Evolutionary conservation across 2,797 vertebrate genomes (phyloP).

Genomic region (Selene dorsalis): DNA sequence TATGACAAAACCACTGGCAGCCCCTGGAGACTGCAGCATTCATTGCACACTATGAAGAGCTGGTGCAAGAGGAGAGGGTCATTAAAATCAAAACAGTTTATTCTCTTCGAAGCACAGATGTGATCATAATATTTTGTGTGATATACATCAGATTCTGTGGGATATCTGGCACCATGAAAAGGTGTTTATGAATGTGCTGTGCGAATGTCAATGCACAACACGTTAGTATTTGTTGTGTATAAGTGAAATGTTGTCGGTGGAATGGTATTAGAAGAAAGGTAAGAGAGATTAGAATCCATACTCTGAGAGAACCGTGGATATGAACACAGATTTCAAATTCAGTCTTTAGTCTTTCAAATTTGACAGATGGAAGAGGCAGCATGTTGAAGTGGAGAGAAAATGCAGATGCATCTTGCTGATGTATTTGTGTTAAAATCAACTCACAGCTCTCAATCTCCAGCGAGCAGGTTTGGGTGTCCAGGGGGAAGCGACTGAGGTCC

Average conservation of each 20-base stretch:
- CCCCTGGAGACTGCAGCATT: background rate
- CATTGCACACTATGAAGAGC: background rate
- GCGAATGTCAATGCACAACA: background rate
- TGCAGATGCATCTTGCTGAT: background rate
- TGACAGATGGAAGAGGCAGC: background rate
- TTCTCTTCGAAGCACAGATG: slow-evolving; percentile 9
- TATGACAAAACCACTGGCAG: background rate
- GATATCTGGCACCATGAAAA: slow-evolving; percentile 1
- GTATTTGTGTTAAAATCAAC: slow-evolving; percentile 69
- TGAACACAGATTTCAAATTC: background rate
- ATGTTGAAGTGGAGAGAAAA: background rate
- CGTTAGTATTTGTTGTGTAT: background rate
- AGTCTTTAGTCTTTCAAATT: background rate
- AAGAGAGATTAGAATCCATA: background rate
- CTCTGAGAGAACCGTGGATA: background rate
- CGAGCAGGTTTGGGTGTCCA: slow-evolving; percentile 97
- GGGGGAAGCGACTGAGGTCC: slow-evolving; percentile 96
- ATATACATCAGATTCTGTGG: slow-evolving; percentile 14
- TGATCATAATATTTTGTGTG: background rate
- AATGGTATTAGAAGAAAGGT: background rate
- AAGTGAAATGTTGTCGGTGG: background rate
- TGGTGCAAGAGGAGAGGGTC: background rate
- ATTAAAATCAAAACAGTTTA: slow-evolving; percentile 8
- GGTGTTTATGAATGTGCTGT: background rate
- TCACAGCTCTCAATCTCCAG: slow-evolving; percentile 99